Evolutionary conservation across 2,113 vertebrate genomes (phyloP), one percentile per base, ranked within the genome.

Genomic region (Malurus elegans): DNA sequence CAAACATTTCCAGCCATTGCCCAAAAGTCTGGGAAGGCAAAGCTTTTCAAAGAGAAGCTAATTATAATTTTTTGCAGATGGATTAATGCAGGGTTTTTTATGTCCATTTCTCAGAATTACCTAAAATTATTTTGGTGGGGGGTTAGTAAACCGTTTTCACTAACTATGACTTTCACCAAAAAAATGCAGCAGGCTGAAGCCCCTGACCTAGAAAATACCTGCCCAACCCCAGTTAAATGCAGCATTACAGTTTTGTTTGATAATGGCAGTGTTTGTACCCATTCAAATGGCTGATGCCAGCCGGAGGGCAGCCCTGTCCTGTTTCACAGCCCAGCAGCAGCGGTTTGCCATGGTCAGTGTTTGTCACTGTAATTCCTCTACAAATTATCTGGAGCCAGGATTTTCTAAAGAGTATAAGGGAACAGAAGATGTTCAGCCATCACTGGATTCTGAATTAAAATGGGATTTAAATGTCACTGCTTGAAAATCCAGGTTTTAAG

Each of bases 401-500:
- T 82, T 93, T 95, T 87, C 80, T 85, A 85, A 91, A 89, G 61
- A 15, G 0, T 84, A 75, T 75, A 72, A 82, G 45, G 86, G 75
- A 90, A 79, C 25, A 53, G 40, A 53, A 72, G n/a, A 61, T 45
- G 34, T 53, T 65, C 56, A 54, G 70, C 38, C 38, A 61, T 44
- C 48, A 26, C 45, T 57, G 57, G 73, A 65, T 65, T 95, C 73
- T 88, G 90, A 87, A 92, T 96, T 82, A 88, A 91, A 93, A 89
- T 34, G 40, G 80, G 86, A 95, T 95, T 96, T 93, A 87, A 72
- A 87, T 2, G 8, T 69, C 61, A 57, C 66, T 2, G 14, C 74
- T 86, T 85, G 91, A 87, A 96, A 95, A 93, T 72, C 79, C 83
- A 56, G 71, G 84, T 82, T 29, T 92, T 88, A 90, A 75, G 62